Base-by-base conservation (phyloP, 1,140 invertebrate species). In the Apocrypta bakeri region DNA sequence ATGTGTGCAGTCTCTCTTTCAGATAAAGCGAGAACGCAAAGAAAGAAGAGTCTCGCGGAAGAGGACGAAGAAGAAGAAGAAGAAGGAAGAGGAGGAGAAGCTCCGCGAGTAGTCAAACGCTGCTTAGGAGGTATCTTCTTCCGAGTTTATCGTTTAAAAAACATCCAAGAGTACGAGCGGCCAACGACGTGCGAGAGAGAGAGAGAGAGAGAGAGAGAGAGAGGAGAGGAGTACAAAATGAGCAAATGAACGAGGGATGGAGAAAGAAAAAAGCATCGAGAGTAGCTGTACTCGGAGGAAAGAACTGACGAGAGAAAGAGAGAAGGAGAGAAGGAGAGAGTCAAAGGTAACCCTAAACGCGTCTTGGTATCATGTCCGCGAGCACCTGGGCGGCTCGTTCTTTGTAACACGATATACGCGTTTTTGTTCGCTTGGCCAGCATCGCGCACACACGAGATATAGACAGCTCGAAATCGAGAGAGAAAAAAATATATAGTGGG, bases 351-450 rank as follows among this genome's bases (percentile, higher is more conserved):
- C 88, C 83, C 87, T 90, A 91, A 87, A 90, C 89, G 85, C 85
- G 86, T 88, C 87, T 85, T 84, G 86, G 87, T 90, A 88, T 90
- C 88, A 90, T 90, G 89, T 89, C 87, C 86, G 81, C 79, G 85
- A 87, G 87, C 88, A 91, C 87, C 89, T 89, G 89, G 89, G 90
- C 89, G 90, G 90, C 87, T 85, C 80, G 79, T 85, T 88, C 89
- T 91, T 91, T 91, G 89, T 90, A 91, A 91, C 86, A 89, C 86
- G 88, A 90, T 89, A 90, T 89, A 86, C 87, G 86, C 85, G 83
- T 87, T 89, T 87, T 89, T 87, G 79, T 75, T 76, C 48, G 56
- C 14, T 42, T 72, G 14, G 27, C 72, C 25, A 66, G 40, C 69
- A 48, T 66, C 24, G 77, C 14, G 72, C 29, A 24, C 56, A 12